A percentile compares a stretch with the other conserved stretches of the same genome.
These are phyloP conservation scores for Nymphalis polychloros DNA, from an alignment of 2,888 invertebrate species.

Conservation along the genomic window DNA sequence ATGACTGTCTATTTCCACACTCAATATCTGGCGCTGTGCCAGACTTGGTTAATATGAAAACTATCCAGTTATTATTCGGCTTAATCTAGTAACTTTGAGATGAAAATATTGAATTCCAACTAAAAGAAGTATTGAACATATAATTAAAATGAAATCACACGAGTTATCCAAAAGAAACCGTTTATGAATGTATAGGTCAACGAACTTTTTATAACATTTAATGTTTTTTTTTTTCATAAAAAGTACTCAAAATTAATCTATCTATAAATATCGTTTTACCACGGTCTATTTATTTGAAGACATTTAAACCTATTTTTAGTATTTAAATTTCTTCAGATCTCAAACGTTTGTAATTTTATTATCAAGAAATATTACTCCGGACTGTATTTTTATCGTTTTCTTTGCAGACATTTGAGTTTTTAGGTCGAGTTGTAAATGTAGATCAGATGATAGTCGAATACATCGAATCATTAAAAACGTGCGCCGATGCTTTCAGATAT, in stretches of 20 bases:
- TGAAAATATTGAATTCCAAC: background rate
- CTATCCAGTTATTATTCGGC: background rate
- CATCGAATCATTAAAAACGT: background rate
- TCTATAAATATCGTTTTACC: background rate
- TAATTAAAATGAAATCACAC: too few relatives aligned
- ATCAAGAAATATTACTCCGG: conserved; percentile 25
- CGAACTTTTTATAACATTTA: too few relatives aligned
- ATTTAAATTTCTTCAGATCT: conserved; percentile 8
- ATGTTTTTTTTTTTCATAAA: too few relatives aligned
- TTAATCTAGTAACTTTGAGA: background rate
- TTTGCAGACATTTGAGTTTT: conserved; percentile 20
- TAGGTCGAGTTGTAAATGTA: conserved; percentile 20
- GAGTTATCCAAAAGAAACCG: too few relatives aligned
- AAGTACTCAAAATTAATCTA: too few relatives aligned
- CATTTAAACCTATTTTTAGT: background rate
- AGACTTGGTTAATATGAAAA: conserved; percentile 35
- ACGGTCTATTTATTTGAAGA: background rate
- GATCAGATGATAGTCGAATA: background rate
- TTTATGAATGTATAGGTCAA: too few relatives aligned
- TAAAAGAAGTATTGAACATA: background rate
- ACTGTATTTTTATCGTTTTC: conserved; percentile 37
- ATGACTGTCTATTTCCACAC: conserved; percentile 60
- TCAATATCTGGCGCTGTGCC: conserved; percentile 53
- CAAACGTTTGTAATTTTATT: conserved; percentile 14
- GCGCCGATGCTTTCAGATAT: background rate